Evolutionary conservation across 2,113 vertebrate genomes (phyloP), one percentile per base, ranked within the genome.

Genomic region (Lipophrys pholis): DNA sequence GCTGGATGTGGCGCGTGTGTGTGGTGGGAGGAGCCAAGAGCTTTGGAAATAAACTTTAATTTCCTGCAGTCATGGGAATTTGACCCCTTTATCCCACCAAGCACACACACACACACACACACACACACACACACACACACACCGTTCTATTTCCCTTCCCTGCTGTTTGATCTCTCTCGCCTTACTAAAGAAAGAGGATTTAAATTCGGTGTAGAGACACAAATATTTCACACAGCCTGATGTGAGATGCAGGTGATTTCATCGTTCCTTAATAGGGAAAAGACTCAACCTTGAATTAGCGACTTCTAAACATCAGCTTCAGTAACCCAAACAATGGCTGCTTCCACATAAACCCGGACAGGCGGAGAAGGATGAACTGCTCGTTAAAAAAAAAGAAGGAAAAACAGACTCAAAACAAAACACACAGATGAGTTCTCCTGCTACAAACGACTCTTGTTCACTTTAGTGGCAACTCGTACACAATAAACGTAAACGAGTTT

Each of bases 21-120:
- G 53, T 7, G 11, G 2, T 30, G 83, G 84, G 88, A 78, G 75
- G 75, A 58, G 74, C 41, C 0, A 8, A 35, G 64, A 5, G 14
- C 81, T 80, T 82, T 91, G 69, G 84, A 93, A 93, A 93, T 88
- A 92, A 94, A 91, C 89, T 89, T 86, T 91, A 90, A 93, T 94
- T 94, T 94, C 92, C 92, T 92, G 87, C 67, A 91, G 87, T 89
- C 91, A 78, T 94, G 93, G 82, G 93, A 94, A 91, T 90, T 81
- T 93, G 93, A 93, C 91, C 90, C 81, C 58, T 74, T 85, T 83
- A 86, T 76, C 63, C 38, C 38, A 45, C 2, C 40, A 74, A 16
- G 52, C n/a, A 60, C 50, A 30, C 21, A 11, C 73, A 63, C 52
- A 70, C 61, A 73, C 43, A 61, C 62, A 53, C 41, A 8, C 38